Evolutionary conservation across 2,113 vertebrate species (phyloP).

Genomic region (Xenopus tropicalis): DNA sequence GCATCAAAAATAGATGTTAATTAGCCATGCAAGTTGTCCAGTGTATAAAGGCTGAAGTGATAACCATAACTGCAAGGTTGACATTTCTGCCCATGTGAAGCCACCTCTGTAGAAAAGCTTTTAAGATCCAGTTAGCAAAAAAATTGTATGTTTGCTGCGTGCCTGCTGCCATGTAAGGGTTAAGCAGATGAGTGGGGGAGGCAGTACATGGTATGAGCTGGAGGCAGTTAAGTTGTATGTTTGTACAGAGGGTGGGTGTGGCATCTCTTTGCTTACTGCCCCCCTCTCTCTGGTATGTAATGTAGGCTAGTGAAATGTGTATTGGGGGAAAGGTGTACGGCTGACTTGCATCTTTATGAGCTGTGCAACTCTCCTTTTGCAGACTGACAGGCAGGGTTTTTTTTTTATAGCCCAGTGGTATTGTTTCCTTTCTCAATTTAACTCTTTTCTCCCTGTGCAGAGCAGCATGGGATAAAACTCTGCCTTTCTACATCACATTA

Average conservation of each 20-base stretch:
- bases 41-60: no score
- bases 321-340: slow-evolving; percentile 8
- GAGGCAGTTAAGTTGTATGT: slow-evolving; percentile 22
- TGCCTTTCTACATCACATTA: no score
- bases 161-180: neutral
- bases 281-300: slow-evolving; percentile 26
- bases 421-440: slow-evolving; percentile 41
- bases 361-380: slow-evolving; percentile 18
- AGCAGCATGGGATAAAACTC: neutral
- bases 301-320: neutral
- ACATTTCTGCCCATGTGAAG: no score
- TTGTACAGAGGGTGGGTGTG: slow-evolving; percentile 38
- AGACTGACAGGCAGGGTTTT: slow-evolving; percentile 5
- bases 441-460: slow-evolving; percentile 47
- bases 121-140: neutral
- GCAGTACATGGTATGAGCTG: slow-evolving; percentile 9
- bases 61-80: no score
- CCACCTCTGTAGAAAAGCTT: no score
- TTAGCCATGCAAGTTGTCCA: no score
- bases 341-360: slow-evolving; percentile 12
- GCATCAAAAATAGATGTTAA: no score
- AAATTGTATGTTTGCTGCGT: neutral
- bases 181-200: slow-evolving; percentile 9
- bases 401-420: neutral
- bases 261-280: slow-evolving; percentile 19